These are phyloP conservation scores for Spheniscus mendiculus DNA, from an alignment of 2,113 vertebrate genomes.

Conservation along the genomic window DNA sequence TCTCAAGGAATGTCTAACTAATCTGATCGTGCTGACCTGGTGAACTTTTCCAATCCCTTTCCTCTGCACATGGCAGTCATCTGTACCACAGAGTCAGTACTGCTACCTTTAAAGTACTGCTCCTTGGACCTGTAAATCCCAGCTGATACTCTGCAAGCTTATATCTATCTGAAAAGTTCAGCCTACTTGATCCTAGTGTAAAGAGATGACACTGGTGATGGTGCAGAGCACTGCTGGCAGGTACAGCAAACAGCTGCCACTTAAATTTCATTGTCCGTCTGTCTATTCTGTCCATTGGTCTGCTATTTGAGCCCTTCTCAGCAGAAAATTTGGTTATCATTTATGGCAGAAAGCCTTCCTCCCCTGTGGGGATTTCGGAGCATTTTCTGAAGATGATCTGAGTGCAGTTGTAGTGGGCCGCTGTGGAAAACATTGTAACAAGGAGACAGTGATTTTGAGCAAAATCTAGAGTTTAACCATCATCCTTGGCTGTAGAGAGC, in stretches of 20 bases:
- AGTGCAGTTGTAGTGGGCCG: neutral
- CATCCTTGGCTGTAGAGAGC: neutral
- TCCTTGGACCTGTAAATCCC: constrained; percentile 22
- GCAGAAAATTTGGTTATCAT: neutral
- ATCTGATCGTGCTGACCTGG: neutral
- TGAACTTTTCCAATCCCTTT: constrained; percentile 11
- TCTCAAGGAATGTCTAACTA: neutral
- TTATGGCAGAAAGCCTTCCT: neutral
- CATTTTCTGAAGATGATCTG: neutral
- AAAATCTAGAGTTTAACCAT: neutral
- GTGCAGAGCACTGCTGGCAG: neutral
- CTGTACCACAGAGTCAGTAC: neutral
- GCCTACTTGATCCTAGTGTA: neutral
- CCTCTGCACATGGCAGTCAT: neutral
- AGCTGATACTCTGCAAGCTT: neutral
- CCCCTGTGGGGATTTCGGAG: neutral
- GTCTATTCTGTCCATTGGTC: neutral
- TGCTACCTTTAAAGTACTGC: neutral
- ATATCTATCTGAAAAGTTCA: neutral
- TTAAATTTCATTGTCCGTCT: neutral
- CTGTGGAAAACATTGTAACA: neutral
- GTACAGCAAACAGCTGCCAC: neutral
- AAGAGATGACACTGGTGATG: neutral
- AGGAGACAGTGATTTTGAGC: neutral
- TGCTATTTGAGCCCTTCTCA: neutral